Evolutionary conservation across 2,888 invertebrate genomes (phyloP), one percentile per base, ranked within the genome.

Genomic region (Pristionchus japonicus): DNA sequence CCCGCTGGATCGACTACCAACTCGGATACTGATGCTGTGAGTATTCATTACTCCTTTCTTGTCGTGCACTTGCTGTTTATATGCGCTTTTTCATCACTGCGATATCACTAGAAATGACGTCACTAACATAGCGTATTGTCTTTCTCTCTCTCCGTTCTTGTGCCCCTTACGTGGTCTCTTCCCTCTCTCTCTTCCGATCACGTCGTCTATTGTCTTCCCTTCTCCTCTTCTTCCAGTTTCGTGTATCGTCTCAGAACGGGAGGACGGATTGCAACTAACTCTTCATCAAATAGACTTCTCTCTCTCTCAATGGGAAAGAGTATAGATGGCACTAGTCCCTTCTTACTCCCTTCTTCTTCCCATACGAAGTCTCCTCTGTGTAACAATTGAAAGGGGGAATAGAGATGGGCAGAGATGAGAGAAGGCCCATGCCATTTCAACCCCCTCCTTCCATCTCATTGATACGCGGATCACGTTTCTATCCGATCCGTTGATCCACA

Each of bases 381-480:
- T 77, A 77, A 77, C 77, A 77, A 77, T 77, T 77, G 77, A 77
- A 77, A 77, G 77, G 77, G 77, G 77, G 34, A 83, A 43, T 47
- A 49, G 49, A 52, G 82, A 83, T 34, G 52, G 52, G 52, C 43
- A 83, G 52, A 83, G 80, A 80, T 40, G 74, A 23, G 74, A 80
- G 80, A 49, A 47, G 82, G n/a, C 34, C 31, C 82, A 83, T 77
- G 77, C 77, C 77, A 77, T 34, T 77, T 77, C 77, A 1, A 31
- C 77, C 37, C 74, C 43, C 40, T n/a, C n/a, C n/a, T n/a, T n/a
- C n/a, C n/a, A n/a, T n/a, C n/a, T 34, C 17, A 43, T 20, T 43
- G 43, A 77, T 77, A 77, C 27, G 34, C 20, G 37, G 31, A 70
- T 70, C 70, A 70, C 70, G 17, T 70, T 70, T 70, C 70, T 17